Conservation (phyloP, 2,888 invertebrate species). For the Stegana nigrithorax region DNA sequence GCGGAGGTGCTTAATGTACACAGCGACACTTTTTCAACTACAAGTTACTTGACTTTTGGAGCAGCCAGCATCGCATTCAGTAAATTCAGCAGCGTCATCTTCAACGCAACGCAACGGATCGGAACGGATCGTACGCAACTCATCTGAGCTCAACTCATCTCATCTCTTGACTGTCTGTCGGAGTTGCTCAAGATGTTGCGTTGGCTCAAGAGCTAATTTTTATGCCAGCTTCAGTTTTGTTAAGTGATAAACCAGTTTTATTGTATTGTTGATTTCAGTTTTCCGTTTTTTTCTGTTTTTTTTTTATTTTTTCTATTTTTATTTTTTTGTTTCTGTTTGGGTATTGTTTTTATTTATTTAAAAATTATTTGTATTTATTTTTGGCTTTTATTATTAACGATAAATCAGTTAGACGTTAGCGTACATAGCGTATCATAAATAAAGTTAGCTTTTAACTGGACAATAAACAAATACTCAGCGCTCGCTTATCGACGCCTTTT, state of each 20-base stretch:
- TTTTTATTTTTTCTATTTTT: not conserved
- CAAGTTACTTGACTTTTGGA: constrained; percentile 3
- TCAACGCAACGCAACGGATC: constrained; percentile 32
- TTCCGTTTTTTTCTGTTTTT: not conserved
- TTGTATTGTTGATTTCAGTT: not conserved
- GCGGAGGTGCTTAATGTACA: constrained; percentile 10
- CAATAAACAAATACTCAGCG: constrained; percentile 11
- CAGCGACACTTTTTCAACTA: constrained; percentile 8
- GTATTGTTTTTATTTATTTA: not conserved
- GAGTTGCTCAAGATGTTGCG: constrained; percentile 22
- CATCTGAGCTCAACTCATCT: constrained; percentile 31
- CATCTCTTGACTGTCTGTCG: constrained; percentile 43
- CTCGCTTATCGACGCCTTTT: constrained; percentile 38
- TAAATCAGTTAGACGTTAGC: constrained; percentile 47
- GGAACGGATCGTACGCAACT: not conserved
- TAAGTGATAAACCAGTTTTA: constrained; percentile 52
- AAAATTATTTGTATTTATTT: constrained; percentile 28
- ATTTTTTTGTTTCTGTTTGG: not conserved
- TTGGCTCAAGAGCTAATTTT: constrained; percentile 60
- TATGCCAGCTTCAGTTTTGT: constrained; percentile 50
- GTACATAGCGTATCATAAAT: constrained; percentile 17
- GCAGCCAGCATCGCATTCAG: constrained; percentile 4
- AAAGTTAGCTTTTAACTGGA: constrained; percentile 11
- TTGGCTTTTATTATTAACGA: constrained; percentile 29
- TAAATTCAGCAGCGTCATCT: constrained; percentile 26